Percentiles rank a stretch among this genome's conserved stretches.
Evolutionary conservation across 2,888 invertebrate genomes (phyloP).

Genomic region (Punctoribates punctum): DNA sequence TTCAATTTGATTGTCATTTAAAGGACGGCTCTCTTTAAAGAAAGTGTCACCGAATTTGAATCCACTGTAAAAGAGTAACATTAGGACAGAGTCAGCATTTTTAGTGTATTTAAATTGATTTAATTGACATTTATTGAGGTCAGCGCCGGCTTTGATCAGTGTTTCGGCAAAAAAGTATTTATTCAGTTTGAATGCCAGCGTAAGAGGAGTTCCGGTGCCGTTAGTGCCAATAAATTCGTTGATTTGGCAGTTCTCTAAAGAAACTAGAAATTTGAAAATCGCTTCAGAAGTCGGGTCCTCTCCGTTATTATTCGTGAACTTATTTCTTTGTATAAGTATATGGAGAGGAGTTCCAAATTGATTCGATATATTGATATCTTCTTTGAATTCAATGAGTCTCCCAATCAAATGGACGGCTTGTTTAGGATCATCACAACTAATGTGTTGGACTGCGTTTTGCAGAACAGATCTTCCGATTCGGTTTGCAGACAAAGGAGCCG

Average conservation of each 20-base stretch:
- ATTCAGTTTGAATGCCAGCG: background rate
- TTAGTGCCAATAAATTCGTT: background rate
- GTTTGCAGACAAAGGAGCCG: background rate
- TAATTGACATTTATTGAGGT: background rate
- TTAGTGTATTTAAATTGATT: background rate
- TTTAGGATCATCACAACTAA: background rate
- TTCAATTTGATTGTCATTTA: background rate
- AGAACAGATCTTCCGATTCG: slow-evolving; percentile 5
- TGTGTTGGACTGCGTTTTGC: background rate
- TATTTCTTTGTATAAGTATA: slow-evolving; percentile 6
- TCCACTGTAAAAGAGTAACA: background rate
- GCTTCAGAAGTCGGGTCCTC: background rate
- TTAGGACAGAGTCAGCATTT: background rate
- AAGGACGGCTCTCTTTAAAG: background rate
- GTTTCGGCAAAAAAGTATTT: background rate
- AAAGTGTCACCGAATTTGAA: background rate
- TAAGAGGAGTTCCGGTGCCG: background rate
- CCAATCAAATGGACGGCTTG: background rate
- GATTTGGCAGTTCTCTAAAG: background rate
- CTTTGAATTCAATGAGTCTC: background rate
- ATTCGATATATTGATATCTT: background rate
- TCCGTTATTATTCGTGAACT: background rate
- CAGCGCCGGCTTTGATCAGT: slow-evolving; percentile 2
- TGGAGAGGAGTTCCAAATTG: background rate
- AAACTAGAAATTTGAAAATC: background rate